A percentile compares a stretch with the other conserved stretches of the same genome.
phyloP scores from a whole-genome alignment of 2,797 vertebrate species.

The Coregonus suidteri region DNA sequence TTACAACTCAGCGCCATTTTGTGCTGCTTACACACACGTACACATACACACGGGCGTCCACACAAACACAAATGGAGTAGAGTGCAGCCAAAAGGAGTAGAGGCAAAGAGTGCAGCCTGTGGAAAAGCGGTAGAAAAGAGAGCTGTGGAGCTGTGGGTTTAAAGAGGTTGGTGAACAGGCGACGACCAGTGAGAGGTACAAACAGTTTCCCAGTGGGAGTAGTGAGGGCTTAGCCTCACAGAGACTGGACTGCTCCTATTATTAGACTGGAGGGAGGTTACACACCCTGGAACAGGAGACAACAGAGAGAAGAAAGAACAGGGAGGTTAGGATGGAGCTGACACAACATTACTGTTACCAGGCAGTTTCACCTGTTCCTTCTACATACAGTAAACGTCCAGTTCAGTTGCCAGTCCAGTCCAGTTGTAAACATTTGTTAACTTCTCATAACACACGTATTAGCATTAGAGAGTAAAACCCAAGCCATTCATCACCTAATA shows the following conservation, averaged over 20 bases:
- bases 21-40: neutral
- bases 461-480: neutral
- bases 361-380: neutral
- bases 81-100: neutral
- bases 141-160: conserved; percentile 7
- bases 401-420: neutral
- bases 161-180: neutral
- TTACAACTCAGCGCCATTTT: neutral
- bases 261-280: conserved; percentile 88
- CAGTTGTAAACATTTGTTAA: neutral
- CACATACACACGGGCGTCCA: neutral
- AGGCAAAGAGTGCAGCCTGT: neutral
- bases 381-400: neutral
- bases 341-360: neutral
- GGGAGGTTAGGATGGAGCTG: conserved; percentile 24
- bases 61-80: neutral
- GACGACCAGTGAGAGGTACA: neutral
- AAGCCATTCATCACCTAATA: neutral
- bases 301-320: conserved; percentile 56
- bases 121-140: neutral
- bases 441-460: neutral
- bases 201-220: conserved; percentile 47
- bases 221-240: conserved; percentile 79
- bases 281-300: conserved; percentile 70
- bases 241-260: conserved; percentile 87